Conservation (phyloP, 1,140 invertebrate genomes). For the Seison nebaliae region DNA sequence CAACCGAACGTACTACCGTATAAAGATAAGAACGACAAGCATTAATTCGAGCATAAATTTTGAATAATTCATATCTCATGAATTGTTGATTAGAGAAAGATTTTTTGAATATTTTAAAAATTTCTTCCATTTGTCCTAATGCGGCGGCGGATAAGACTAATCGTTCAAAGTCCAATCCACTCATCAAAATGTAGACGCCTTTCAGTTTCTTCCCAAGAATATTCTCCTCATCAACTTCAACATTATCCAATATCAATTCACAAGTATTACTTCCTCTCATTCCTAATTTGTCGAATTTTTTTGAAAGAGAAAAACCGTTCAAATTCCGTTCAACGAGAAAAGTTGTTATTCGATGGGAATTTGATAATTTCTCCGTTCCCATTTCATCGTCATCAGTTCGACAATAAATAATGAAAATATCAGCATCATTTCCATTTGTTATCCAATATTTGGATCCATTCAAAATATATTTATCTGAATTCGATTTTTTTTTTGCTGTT, state of each 20-base stretch:
- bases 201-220: slow-evolving; percentile 56
- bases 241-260: slow-evolving; percentile 84
- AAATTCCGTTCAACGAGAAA: slow-evolving; percentile 71
- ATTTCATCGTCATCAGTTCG: slow-evolving; percentile 44
- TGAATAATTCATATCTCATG: slow-evolving; percentile 62
- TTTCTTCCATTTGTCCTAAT: too few relatives aligned
- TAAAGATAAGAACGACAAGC: slow-evolving; percentile 68
- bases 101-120: too few relatives aligned
- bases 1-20: slow-evolving; percentile 53
- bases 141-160: slow-evolving; percentile 58
- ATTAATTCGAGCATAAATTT: slow-evolving; percentile 72
- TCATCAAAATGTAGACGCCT: slow-evolving; percentile 86
- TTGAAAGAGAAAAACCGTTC: slow-evolving; percentile 55
- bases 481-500: slow-evolving; percentile 53
- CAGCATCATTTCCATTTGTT: slow-evolving; percentile 80
- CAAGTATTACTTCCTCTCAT: slow-evolving; percentile 85
- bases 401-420: slow-evolving; percentile 82
- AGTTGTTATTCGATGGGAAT: slow-evolving; percentile 73
- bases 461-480: slow-evolving; percentile 64
- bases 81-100: slow-evolving; percentile 34
- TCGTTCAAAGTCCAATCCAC: slow-evolving; percentile 72
- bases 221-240: slow-evolving; percentile 58
- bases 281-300: slow-evolving; percentile 85
- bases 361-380: slow-evolving; percentile 38
- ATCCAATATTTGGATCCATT: slow-evolving; percentile 99